A percentile compares a stretch with the other conserved stretches of the same genome.
phyloP scores from a whole-genome alignment of 2,797 vertebrate species.

The Peromyscus nudipes region DNA sequence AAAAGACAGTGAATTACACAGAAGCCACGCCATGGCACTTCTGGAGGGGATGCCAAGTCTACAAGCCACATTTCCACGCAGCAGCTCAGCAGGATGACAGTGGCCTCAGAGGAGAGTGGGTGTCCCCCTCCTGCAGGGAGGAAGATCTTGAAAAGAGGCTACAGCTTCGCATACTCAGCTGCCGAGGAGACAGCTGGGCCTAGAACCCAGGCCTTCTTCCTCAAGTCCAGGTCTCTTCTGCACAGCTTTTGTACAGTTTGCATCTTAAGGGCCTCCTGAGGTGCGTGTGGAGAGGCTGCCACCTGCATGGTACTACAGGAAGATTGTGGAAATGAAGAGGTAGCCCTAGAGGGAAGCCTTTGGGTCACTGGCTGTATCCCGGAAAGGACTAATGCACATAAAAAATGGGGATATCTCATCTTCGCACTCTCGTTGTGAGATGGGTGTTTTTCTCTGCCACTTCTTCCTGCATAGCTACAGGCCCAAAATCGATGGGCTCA shows the following conservation, averaged over 20 bases:
- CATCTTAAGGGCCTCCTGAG: background rate
- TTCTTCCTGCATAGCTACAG: background rate
- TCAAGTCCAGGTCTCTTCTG: background rate
- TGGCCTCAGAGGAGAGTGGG: background rate
- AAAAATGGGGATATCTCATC: background rate
- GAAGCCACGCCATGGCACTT: background rate
- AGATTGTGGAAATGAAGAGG: background rate
- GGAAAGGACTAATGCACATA: too few relatives aligned
- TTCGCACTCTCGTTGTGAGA: background rate
- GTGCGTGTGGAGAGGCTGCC: too few relatives aligned
- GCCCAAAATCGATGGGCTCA: background rate
- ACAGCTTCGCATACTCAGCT: background rate
- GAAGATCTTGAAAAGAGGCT: background rate
- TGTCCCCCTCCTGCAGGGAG: background rate
- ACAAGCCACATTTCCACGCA: background rate
- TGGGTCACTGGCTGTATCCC: too few relatives aligned
- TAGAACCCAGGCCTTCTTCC: background rate
- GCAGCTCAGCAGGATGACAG: background rate
- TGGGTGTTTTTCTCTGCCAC: background rate
- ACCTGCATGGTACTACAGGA: background rate
- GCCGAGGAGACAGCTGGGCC: background rate
- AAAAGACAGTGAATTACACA: background rate
- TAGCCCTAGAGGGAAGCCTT: too few relatives aligned
- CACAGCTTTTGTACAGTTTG: background rate
- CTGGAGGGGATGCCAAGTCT: background rate